These are phyloP conservation scores for Phortica variegata DNA, from an alignment of 1,140 invertebrate genomes.

Conservation along the genomic window DNA sequence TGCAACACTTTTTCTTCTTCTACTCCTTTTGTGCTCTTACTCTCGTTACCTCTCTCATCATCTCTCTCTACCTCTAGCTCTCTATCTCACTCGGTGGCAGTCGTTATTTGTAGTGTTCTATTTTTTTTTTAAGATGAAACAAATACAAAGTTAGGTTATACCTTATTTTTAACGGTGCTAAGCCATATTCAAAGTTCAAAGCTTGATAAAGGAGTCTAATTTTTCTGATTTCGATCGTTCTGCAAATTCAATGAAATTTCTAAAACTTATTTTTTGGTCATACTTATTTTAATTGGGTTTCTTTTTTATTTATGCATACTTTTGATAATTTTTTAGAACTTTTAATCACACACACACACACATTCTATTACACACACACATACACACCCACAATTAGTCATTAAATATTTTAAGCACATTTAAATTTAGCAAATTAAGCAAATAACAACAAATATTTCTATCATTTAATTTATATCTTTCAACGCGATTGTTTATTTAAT, in stretches of 20 bases:
- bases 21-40: background rate
- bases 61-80: background rate
- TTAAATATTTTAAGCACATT: constrained; percentile 50
- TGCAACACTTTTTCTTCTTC: background rate
- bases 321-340: too few species aligned
- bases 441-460: background rate
- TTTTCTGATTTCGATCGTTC: too few species aligned
- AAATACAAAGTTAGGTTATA: constrained; percentile 30
- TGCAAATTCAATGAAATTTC: too few species aligned
- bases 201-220: too few species aligned
- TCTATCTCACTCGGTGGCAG: constrained; percentile 29
- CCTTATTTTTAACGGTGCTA: constrained; percentile 18
- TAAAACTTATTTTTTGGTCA: background rate
- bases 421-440: constrained; percentile 48
- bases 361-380: background rate
- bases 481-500: constrained; percentile 13
- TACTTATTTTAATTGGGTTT: background rate
- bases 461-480: constrained; percentile 2
- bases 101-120: constrained; percentile 11
- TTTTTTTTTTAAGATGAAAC: background rate
- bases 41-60: background rate
- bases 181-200: constrained; percentile 24
- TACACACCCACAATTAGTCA: constrained; percentile 34
- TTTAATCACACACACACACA: background rate
- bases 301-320: background rate